Evolutionary conservation across 2,888 invertebrate genomes (phyloP), one percentile per base, ranked within the genome.

Genomic region (Epirrita christyi): DNA sequence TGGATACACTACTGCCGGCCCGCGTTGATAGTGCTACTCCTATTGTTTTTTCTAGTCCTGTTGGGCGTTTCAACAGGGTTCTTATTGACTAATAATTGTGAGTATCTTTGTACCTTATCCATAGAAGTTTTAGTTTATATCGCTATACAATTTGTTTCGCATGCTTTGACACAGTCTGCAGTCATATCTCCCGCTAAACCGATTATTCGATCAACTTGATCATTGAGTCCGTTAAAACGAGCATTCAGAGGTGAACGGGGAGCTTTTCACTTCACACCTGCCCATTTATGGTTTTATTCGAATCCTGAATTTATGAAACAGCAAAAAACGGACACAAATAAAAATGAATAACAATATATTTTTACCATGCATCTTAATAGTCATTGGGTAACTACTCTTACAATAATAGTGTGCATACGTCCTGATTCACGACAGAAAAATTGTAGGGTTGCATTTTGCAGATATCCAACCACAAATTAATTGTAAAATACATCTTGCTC

Each of bases 1-100:
- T 92, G 92, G 92, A 84, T 90, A 62, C 88, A 92, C 64, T 93
- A 93, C 76, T 93, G 93, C 75, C 87, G 91, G 64, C 93, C 93
- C 10, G 92, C 93, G 9, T 78, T 93, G 40, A 92, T 93, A 70
- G 86, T 93, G 36, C 78, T 93, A 51, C 80, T 93, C 53, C 81
- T 93, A 61, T 81, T 93, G 65, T 90, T 93, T 84, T 92, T 93
- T 83, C 80, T 93, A 75, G 87, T 93, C 64, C 80, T 93, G 74
- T 86, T 93, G 81, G 92, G 93, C 62, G 89, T 93, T 63, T 90
- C 93, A 70, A 93, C 93, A 77, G 93, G 93, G 78, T 91, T 93
- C 71, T 83, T 93, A 80, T 81, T 93, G 76, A 93, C 93, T 73
- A 93, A 93, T 83, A 93, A 93, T 79, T 93, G 93, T 93, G 78